Evolutionary conservation across 30 jellyfish, hydroid and myxozoan species (phyloP).

Genomic region (Euphysa ruthae): DNA sequence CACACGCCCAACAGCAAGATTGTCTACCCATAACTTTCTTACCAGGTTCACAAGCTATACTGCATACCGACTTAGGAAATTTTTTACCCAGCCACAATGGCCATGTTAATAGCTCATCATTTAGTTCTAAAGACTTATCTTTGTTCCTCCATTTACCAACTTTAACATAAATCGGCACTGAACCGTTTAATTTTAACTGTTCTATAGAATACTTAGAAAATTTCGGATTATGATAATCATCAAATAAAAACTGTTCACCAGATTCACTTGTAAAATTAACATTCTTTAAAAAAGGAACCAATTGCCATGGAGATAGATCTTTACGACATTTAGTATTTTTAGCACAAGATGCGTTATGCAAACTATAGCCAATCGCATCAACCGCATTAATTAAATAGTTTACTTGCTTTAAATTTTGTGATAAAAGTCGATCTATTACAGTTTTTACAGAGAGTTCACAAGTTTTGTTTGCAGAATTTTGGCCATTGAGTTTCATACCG

Average conservation of each 20-base stretch:
- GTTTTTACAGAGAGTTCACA: not conserved
- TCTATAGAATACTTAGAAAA: conserved; percentile 55
- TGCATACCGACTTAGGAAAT: conserved; percentile 58
- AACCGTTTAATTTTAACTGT: conserved; percentile 30
- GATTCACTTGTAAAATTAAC: conserved; percentile 42
- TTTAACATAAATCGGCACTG: conserved; percentile 5
- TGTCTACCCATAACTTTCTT: conserved; percentile 51
- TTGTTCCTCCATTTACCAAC: conserved; percentile 54
- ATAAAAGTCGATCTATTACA: not conserved
- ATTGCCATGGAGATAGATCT: not conserved
- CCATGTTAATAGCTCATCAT: conserved; percentile 32
- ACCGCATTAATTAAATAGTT: conserved; percentile 30
- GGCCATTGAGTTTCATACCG: not conserved
- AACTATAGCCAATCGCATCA: not conserved
- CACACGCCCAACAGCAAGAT: conserved; percentile 82
- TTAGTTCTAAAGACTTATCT: conserved; percentile 3
- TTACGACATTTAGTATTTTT: not conserved
- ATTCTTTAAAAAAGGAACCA: conserved; percentile 20
- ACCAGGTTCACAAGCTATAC: conserved; percentile 75
- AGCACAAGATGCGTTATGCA: not conserved
- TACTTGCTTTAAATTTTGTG: conserved; percentile 9
- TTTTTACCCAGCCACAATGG: conserved; percentile 17
- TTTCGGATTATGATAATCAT: conserved; percentile 49
- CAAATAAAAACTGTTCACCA: conserved; percentile 41
- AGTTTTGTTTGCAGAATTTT: not conserved